A percentile compares a stretch with the other conserved stretches of the same genome.
These are phyloP conservation scores for Anthopleura xanthogrammica DNA, from an alignment of 92 coral and sea anemone genomes.

Conservation along the genomic window DNA sequence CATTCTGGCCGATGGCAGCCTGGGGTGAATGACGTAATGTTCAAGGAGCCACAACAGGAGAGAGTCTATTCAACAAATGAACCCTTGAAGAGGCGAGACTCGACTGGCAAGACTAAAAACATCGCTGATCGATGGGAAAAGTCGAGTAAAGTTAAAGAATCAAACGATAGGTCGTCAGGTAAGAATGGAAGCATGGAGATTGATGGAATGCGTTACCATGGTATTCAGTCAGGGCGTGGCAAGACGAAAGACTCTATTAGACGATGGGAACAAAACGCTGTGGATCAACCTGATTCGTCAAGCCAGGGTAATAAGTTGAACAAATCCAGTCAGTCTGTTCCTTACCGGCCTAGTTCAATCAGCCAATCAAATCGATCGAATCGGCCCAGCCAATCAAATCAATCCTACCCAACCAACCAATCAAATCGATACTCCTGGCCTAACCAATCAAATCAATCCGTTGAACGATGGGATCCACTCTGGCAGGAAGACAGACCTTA, in stretches of 20 bases:
- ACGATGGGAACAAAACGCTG: constrained; percentile 29
- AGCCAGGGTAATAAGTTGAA: neutral
- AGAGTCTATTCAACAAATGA: neutral
- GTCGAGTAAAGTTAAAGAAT: neutral
- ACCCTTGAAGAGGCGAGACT: neutral
- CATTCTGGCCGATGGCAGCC: constrained; percentile 24
- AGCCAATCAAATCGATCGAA: constrained; percentile 1
- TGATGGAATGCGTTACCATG: constrained; percentile 4
- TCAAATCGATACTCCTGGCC: constrained; percentile 7
- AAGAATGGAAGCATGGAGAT: neutral
- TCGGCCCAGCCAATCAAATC: constrained; percentile 3
- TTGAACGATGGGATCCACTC: constrained; percentile 31
- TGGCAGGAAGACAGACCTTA: constrained; percentile 25
- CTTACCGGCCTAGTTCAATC: neutral
- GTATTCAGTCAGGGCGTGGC: constrained; percentile 5
- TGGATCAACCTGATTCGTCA: constrained; percentile 4
- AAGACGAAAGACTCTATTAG: constrained; percentile 27
- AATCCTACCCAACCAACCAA: neutral
- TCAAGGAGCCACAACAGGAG: neutral
- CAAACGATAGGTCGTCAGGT: neutral
- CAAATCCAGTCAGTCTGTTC: neutral
- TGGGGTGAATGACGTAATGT: constrained; percentile 4
- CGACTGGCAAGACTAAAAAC: neutral
- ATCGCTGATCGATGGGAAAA: constrained; percentile 21
- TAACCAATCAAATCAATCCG: neutral